Percentiles rank a stretch among this genome's conserved stretches.
Conservation (phyloP, 1,140 invertebrate species). For the Carposina sasakii region DNA sequence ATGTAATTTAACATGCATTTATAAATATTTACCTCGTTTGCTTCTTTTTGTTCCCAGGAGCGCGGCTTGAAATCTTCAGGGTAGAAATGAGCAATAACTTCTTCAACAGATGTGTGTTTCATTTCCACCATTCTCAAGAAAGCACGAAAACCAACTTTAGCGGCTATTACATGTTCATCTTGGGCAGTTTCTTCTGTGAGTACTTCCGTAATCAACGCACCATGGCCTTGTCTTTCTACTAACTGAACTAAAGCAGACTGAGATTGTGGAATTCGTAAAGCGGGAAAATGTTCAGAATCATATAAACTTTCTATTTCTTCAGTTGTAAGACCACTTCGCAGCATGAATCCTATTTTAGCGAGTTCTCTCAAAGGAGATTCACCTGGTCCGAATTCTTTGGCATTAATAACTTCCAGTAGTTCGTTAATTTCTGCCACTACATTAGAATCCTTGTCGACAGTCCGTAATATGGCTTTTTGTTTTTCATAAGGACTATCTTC, state of each 20-base stretch:
- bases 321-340: conserved; percentile 82
- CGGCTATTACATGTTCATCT: conserved; percentile 81
- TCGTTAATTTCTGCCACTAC: conserved; percentile 82
- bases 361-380: conserved; percentile 84
- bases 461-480: conserved; percentile 73
- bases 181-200: conserved; percentile 82
- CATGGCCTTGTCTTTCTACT: conserved; percentile 86
- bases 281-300: conserved; percentile 84
- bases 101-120: conserved; percentile 85
- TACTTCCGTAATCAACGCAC: conserved; percentile 84
- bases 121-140: conserved; percentile 89
- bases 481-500: conserved; percentile 74
- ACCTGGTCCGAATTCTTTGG: conserved; percentile 84
- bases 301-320: conserved; percentile 85
- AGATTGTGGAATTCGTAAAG: conserved; percentile 82
- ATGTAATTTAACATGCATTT: too few species aligned
- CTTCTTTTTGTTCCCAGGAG: conserved; percentile 82
- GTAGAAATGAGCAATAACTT: conserved; percentile 85
- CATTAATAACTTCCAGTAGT: conserved; percentile 81
- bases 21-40: conserved; percentile 74
- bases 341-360: conserved; percentile 84
- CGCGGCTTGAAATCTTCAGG: conserved; percentile 86
- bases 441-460: conserved; percentile 73
- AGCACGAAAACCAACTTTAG: conserved; percentile 85
- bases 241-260: conserved; percentile 87